A percentile compares a stretch with the other conserved stretches of the same genome.
Conservation (phyloP, 2,797 vertebrate species). For the Hypotaenidia philippensis region DNA sequence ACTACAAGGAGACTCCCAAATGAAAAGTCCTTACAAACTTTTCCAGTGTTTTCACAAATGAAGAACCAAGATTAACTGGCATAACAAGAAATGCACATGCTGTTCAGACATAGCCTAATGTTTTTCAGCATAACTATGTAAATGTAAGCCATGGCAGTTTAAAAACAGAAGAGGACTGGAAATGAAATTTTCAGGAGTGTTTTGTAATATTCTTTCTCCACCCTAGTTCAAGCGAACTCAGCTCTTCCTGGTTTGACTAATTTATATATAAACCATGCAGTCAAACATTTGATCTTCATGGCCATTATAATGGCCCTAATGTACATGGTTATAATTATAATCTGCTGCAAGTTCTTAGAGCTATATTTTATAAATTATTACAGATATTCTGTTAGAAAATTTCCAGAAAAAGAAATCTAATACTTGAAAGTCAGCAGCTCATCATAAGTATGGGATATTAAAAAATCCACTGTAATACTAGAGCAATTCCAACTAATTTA, state of each 20-base stretch:
- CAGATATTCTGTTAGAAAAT: neutral
- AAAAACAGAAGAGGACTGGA: neutral
- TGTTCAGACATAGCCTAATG: neutral
- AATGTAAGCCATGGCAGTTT: neutral
- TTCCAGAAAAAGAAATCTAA: neutral
- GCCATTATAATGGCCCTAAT: neutral
- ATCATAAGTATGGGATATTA: neutral
- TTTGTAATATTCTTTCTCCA: neutral
- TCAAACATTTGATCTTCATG: neutral
- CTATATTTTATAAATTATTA: neutral
- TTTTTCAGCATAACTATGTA: neutral
- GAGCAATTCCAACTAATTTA: neutral
- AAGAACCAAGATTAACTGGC: neutral
- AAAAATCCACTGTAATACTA: neutral
- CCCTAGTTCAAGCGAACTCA: neutral
- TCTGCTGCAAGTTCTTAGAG: neutral
- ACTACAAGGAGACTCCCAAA: conserved; percentile 33
- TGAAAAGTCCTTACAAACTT: conserved; percentile 13
- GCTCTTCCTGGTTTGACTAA: neutral
- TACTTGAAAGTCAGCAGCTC: neutral
- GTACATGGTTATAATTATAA: neutral
- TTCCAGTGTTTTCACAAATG: conserved; percentile 6
- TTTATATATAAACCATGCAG: neutral
- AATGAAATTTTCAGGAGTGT: neutral
- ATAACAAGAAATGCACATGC: neutral